phyloP scores from a whole-genome alignment of 2,797 vertebrate genomes.

The Cyclura pinguis region DNA sequence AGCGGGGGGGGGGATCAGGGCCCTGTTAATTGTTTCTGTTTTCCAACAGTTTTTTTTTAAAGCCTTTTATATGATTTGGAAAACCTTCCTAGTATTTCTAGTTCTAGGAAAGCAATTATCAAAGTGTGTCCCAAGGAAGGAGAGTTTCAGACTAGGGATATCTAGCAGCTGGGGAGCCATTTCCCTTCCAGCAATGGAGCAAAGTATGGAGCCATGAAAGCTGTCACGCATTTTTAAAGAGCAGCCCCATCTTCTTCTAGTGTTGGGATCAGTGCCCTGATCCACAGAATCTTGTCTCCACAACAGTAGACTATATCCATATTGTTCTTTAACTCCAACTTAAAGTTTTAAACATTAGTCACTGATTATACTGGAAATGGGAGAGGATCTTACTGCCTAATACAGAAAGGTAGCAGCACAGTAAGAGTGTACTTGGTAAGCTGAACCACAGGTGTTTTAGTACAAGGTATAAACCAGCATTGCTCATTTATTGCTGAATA shows the following conservation, averaged over 20 bases:
- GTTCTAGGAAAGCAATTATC: background rate
- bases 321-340: background rate
- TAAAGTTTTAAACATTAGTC: conserved; percentile 34
- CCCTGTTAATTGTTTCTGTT: no score
- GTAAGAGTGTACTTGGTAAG: conserved; percentile 69
- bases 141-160: background rate
- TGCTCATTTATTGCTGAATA: conserved; percentile 76
- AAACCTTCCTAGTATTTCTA: background rate
- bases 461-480: conserved; percentile 65
- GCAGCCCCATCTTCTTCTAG: background rate
- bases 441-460: conserved; percentile 70
- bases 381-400: conserved; percentile 61
- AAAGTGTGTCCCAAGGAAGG: background rate
- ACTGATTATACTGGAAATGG: conserved; percentile 60
- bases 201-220: background rate
- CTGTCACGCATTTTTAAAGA: background rate
- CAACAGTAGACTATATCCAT: background rate
- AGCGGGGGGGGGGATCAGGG: no score
- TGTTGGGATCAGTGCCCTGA: background rate
- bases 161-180: no score
- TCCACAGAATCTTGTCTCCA: background rate
- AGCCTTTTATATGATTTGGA: background rate
- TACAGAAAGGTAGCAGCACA: conserved; percentile 71
- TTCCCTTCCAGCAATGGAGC: background rate
- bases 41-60: no score